Base-by-base conservation (phyloP, 2,888 invertebrate species). In the Labia minor region DNA sequence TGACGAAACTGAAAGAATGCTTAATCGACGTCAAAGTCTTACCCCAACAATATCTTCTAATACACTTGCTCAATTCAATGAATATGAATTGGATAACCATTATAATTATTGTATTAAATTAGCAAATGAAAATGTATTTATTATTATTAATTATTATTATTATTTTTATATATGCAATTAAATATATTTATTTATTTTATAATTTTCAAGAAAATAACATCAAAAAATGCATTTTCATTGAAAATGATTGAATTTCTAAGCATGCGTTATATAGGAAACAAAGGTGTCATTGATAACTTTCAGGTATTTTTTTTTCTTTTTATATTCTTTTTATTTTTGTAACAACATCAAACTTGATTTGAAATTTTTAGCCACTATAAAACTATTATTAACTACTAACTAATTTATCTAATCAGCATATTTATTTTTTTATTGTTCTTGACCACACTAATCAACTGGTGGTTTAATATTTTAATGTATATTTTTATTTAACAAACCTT, bases 91-190 rank as follows among this genome's bases (percentile, higher is more conserved):
- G 3, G 49, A 11, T n/a, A 49, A 49, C n/a, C 49, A 49, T 49
- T 49, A 49, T 49, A 49, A 16, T 49, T 49, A 49, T 49, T 49
- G 49, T 16, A 49, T 49, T 49, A 49, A 49, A 49, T 49, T 49
- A 14, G 49, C 49, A 49, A 49, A 49, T 49, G 49, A 49, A 49
- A 49, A 49, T 49, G 49, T 49, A 49, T n/a, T n/a, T n/a, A n/a
- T n/a, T n/a, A n/a, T n/a, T n/a, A 49, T 49, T n/a, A 4, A 49
- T 8, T n/a, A 11, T 11, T 49, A n/a, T 49, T 10, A 8, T 10
- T 16, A 49, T 49, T 10, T n/a, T 8, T 49, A 49, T n/a, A 49
- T 49, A n/a, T 49, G n/a, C 16, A 49, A 49, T n/a, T 33, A 49
- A 49, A 49, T 26, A 26, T 26, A 8, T 26, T 8, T 49, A n/a